A percentile compares a stretch with the other conserved stretches of the same genome.
These are phyloP conservation scores for Zaprionus ghesquierei DNA, from an alignment of 1,140 invertebrate species.

Conservation along the genomic window DNA sequence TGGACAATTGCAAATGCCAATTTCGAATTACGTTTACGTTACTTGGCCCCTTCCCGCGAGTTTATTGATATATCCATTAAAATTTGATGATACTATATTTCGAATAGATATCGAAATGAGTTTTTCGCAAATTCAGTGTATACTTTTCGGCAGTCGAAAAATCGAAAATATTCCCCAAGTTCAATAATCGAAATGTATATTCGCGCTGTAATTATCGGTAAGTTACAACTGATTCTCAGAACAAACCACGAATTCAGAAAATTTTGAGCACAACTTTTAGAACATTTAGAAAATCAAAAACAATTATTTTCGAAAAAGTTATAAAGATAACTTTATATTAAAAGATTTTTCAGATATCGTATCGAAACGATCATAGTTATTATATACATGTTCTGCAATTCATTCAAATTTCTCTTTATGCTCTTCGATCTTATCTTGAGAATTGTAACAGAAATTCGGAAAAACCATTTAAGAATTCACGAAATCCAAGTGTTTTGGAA, in stretches of 20 bases:
- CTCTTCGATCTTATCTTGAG: too few species aligned
- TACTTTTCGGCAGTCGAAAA: constrained; percentile 2
- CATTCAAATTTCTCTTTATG: too few species aligned
- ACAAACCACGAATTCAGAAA: too few species aligned
- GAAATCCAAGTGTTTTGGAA: not conserved
- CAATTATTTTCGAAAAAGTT: too few species aligned
- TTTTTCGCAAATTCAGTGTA: not conserved
- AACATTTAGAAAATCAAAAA: not conserved
- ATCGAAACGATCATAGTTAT: too few species aligned
- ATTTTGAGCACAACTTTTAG: too few species aligned
- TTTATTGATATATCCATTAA: not conserved
- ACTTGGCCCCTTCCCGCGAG: too few species aligned
- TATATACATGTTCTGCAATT: too few species aligned
- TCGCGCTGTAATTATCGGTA: not conserved
- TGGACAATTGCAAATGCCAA: not conserved
- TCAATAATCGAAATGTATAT: not conserved
- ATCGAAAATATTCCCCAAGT: not conserved
- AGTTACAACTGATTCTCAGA: not conserved
- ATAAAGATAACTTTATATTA: too few species aligned
- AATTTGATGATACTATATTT: not conserved
- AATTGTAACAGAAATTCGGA: not conserved
- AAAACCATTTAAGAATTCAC: not conserved
- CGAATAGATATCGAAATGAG: not conserved
- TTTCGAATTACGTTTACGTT: not conserved
- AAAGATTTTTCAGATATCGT: too few species aligned